Evolutionary conservation across 2,797 vertebrate genomes (phyloP).

Genomic region (Aulostomus chinensis): DNA sequence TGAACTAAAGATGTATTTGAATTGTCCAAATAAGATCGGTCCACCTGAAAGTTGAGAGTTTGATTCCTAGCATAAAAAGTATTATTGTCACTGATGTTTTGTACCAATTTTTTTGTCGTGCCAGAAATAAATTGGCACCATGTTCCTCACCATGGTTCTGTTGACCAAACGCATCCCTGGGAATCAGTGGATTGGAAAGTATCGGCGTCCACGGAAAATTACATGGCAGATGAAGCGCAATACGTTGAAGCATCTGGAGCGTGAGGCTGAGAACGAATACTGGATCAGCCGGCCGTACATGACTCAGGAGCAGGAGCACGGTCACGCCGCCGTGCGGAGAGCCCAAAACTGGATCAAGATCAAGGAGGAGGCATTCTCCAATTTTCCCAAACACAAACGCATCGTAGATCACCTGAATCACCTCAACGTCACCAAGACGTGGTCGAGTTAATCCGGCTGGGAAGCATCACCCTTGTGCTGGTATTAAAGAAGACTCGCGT

Average conservation of each 20-base stretch:
- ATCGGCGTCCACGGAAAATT: conserved; percentile 83
- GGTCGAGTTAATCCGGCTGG: conserved; percentile 68
- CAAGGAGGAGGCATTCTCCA: conserved; percentile 62
- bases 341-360: conserved; percentile 73
- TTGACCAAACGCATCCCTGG: conserved; percentile 88
- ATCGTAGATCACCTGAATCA: conserved; percentile 85
- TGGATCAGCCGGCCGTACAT: conserved; percentile 93
- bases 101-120: neutral
- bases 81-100: neutral
- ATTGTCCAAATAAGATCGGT: too few relatives aligned
- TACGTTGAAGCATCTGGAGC: conserved; percentile 84
- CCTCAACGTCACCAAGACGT: conserved; percentile 85
- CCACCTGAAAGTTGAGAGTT: too few relatives aligned
- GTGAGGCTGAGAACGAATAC: conserved; percentile 92
- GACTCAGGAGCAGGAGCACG: conserved; percentile 82
- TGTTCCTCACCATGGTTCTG: conserved; percentile 87
- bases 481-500: too few relatives aligned
- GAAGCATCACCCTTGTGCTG: neutral
- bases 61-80: too few relatives aligned
- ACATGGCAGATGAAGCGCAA: conserved; percentile 82
- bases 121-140: conserved; percentile 49
- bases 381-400: conserved; percentile 84
- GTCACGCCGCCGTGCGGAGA: conserved; percentile 82
- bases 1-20: too few relatives aligned
- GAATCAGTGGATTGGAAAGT: conserved; percentile 93